Percentiles rank a stretch among this genome's conserved stretches.
phyloP scores from a whole-genome alignment of 2,888 invertebrate genomes.

The Aspidiotus destructor region DNA sequence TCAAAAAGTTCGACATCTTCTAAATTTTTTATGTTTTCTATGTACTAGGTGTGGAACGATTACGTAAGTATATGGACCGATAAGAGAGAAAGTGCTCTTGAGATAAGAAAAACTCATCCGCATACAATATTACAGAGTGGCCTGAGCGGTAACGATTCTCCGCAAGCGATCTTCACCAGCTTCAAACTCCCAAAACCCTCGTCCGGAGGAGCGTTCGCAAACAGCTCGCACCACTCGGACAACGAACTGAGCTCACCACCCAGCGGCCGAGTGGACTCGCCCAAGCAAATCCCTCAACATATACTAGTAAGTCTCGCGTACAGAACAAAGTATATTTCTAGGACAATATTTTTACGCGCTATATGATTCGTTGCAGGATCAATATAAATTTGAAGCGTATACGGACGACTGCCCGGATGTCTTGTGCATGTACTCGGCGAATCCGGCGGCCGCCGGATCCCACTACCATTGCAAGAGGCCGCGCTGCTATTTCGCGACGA shows the following conservation, averaged over 20 bases:
- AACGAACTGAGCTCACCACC: slow-evolving; percentile 33
- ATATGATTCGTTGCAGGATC: slow-evolving; percentile 45
- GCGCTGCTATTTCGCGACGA: slow-evolving; percentile 72
- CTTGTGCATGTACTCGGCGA: slow-evolving; percentile 55
- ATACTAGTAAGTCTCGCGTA: slow-evolving; percentile 36
- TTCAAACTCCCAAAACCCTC: slow-evolving; percentile 74
- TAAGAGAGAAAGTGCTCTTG: not conserved
- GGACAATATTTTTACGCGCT: slow-evolving; percentile 34
- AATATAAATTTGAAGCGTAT: slow-evolving; percentile 54
- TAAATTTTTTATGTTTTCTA: slow-evolving; percentile 34
- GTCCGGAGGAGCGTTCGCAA: slow-evolving; percentile 29
- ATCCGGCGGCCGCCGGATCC: slow-evolving; percentile 34
- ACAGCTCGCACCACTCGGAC: slow-evolving; percentile 39
- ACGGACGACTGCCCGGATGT: slow-evolving; percentile 61
- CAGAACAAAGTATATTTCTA: not conserved
- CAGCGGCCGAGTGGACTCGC: slow-evolving; percentile 9
- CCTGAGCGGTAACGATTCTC: slow-evolving; percentile 50
- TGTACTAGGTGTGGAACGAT: slow-evolving; percentile 61
- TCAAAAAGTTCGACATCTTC: not conserved
- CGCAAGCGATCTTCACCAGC: slow-evolving; percentile 85
- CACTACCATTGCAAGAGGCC: slow-evolving; percentile 81
- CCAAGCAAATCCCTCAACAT: slow-evolving; percentile 33
- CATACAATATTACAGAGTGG: slow-evolving; percentile 38
- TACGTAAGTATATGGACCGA: slow-evolving; percentile 50
- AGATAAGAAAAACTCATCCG: too few species aligned